phyloP scores from a whole-genome alignment of 2,113 vertebrate species.

The Mohoua ochrocephala region DNA sequence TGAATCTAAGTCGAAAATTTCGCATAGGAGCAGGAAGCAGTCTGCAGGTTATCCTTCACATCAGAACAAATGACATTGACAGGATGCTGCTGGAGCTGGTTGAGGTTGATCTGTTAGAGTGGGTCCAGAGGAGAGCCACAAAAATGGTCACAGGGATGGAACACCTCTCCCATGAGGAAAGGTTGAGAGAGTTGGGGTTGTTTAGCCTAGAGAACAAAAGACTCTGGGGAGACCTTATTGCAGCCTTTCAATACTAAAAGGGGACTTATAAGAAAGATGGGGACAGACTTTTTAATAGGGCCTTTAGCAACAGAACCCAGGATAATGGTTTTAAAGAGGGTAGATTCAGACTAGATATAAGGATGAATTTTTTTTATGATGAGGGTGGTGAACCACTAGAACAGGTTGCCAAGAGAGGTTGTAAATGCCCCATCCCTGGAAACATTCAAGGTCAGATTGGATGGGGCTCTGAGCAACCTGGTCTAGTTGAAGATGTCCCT shows the following conservation, averaged over 20 bases:
- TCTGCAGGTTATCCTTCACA: not conserved
- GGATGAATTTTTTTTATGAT: not conserved
- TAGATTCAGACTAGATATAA: not conserved
- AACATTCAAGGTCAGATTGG: not conserved
- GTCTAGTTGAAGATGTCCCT: not conserved
- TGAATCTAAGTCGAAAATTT: not conserved
- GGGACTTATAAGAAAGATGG: not conserved
- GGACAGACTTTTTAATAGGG: not conserved
- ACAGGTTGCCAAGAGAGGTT: not conserved
- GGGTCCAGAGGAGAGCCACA: not conserved
- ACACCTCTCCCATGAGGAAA: not conserved
- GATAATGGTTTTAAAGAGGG: not conserved
- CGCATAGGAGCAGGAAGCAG: not conserved
- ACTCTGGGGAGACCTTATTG: not conserved
- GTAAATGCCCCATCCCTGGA: not conserved
- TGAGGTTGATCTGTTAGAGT: not conserved
- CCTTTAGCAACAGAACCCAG: not conserved
- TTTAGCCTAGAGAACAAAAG: not conserved
- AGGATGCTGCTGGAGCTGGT: not conserved
- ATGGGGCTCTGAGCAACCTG: not conserved
- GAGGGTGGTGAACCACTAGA: not conserved
- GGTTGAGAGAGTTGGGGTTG: not conserved
- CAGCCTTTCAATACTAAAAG: not conserved
- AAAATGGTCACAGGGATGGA: not conserved
- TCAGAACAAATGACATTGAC: not conserved